Evolutionary conservation across 2,113 vertebrate genomes (phyloP), one percentile per base, ranked within the genome.

Genomic region (Atlantisia rogersi): DNA sequence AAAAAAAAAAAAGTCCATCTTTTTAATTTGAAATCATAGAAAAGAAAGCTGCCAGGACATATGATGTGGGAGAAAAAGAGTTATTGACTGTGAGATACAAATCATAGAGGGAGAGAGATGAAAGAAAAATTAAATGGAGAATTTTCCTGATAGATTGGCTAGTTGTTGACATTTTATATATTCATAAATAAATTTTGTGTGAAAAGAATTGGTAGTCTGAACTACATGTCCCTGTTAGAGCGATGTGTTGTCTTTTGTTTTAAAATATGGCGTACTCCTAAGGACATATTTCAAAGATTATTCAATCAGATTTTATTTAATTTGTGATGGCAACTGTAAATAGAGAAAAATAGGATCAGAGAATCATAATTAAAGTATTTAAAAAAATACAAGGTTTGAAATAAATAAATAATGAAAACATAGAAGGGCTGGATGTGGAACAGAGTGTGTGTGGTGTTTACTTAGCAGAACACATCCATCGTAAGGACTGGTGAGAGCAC

Each of bases 91-190:
- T 80, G 64, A 96, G 55, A 82, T 88, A 22, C 15, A 97, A 70
- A 97, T 48, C 63, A 87, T 35, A 86, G 76, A 82, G 26, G 20
- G 40, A 88, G 32, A 94, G 15, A 80, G 39, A 75, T 71, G 65
- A 96, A 96, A 94, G 69, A 82, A 84, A 90, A 96, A 91, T 70
- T 82, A 97, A 94, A 92, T 67, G 24, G 77, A 90, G 78, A 86
- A 22, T 80, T 90, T 92, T 92, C 68, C 59, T 81, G 56, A 88
- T 93, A 88, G 59, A 95, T 85, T 83, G 64, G 46, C 60, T 80
- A 46, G 56, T 70, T 95, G 29, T 64, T 84, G 90, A 55, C 28
- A 82, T 88, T 92, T 89, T 78, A 93, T 86, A 65, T 50, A n/a
- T 69, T 55, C 83, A 73, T 78, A 70, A 65, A 88, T 87, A 96